These are phyloP conservation scores for Ardeotis arabs DNA, from an alignment of 2,113 vertebrate genomes.

Conservation along the genomic window DNA sequence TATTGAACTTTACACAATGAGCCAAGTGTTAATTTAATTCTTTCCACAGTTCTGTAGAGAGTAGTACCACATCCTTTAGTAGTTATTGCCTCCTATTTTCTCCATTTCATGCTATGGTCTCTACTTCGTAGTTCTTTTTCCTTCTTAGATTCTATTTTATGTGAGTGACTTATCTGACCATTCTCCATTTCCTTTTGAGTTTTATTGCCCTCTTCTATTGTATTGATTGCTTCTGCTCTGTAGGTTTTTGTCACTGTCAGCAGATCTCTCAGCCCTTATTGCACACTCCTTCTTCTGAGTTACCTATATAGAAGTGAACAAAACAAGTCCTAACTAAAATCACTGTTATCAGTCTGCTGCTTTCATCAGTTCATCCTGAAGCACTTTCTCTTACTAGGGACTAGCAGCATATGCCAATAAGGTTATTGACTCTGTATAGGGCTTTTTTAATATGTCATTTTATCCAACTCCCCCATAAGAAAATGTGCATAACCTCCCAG, in stretches of 20 bases:
- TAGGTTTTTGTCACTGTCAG: slow-evolving; percentile 17
- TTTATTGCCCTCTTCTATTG: slow-evolving; percentile 21
- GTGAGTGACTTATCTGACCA: slow-evolving; percentile 13
- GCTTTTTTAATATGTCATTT: not conserved
- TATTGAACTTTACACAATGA: slow-evolving; percentile 43
- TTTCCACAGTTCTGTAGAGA: slow-evolving; percentile 25
- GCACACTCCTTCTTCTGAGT: not conserved
- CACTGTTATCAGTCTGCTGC: not conserved
- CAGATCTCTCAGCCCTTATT: slow-evolving; percentile 2
- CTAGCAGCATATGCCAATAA: not conserved
- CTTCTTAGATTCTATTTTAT: slow-evolving; percentile 14
- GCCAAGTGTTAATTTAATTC: slow-evolving; percentile 56
- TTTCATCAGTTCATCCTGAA: not conserved
- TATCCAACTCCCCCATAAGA: not conserved
- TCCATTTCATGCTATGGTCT: not conserved
- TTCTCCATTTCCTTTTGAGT: slow-evolving; percentile 20
- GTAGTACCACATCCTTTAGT: not conserved
- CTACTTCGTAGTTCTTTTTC: not conserved
- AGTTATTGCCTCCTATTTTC: slow-evolving; percentile 18
- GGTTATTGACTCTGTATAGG: not conserved
- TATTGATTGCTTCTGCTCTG: slow-evolving; percentile 22
- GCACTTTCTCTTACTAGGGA: not conserved
- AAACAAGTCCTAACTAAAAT: not conserved
- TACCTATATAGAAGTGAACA: not conserved
- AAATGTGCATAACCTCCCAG: not conserved